Base-by-base conservation (phyloP, 2,113 vertebrate genomes). In the Pseudopodoces humilis region DNA sequence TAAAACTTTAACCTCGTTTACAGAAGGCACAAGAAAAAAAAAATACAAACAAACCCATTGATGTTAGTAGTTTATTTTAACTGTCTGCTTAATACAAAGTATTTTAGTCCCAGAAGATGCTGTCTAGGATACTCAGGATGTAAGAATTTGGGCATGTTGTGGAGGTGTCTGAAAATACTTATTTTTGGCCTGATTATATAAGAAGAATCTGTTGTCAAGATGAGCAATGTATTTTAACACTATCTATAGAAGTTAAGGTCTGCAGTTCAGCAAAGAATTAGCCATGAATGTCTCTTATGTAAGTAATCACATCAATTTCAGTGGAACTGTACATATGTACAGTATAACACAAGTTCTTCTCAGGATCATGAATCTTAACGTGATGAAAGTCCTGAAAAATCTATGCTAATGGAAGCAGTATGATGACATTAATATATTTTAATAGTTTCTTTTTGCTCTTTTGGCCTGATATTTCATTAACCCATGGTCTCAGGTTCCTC, bases 171-270 rank as follows among this genome's bases (percentile, higher is more conserved):
- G 74, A 67, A 92, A 69, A 67, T 1, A 35, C 21, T 69, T 92
- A 28, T 83, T 95, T 94, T 95, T 79, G 55, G 16, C 33, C 39
- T 55, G n/a, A 62, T 96, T 96, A 94, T 77, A n/a, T 93, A 96
- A 95, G 79, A 94, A 63, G 60, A 92, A 90, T 81, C 56, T 94
- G 63, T 91, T 91, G 75, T 58, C 53, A 92, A 79, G 70, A 91
- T 85, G 59, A 93, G 68, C 59, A 63, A 55, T 67, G 31, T 87
- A 74, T 90, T 95, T 88, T 75, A 56, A 23, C 7, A 15, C 50
- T 82, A 65, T 81, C 49, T 90, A 13, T 52, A 79, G 23, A 96
- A 85, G 81, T 53, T 60, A 78, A 90, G 60, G 30, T 68, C 59
- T 95, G 41, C 39, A 74, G 35, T 81, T 92, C 64, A 75, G 27